A percentile compares a stretch with the other conserved stretches of the same genome.
Evolutionary conservation across 2,797 vertebrate species (phyloP).

Genomic region (Crax fasciolata): DNA sequence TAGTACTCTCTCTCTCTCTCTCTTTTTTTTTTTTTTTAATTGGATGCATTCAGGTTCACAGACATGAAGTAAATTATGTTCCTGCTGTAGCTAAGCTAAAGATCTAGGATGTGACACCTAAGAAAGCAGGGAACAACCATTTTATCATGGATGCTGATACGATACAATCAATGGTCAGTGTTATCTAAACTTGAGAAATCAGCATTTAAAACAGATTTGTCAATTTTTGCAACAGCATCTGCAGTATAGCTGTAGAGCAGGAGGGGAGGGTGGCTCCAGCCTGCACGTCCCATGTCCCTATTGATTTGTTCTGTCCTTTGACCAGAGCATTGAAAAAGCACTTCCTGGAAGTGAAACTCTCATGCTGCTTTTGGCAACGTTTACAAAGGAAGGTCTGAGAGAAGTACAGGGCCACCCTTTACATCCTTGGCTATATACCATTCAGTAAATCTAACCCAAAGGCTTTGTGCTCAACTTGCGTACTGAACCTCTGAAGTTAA

Average conservation of each 20-base stretch:
- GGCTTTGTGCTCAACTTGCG: neutral
- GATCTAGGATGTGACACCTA: neutral
- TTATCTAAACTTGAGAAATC: neutral
- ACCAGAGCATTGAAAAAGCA: neutral
- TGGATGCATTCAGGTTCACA: neutral
- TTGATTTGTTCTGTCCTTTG: neutral
- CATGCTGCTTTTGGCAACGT: neutral
- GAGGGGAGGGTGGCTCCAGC: neutral
- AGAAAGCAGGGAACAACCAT: neutral
- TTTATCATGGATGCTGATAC: neutral
- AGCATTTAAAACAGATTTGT: neutral
- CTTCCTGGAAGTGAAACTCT: neutral
- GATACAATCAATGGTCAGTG: neutral
- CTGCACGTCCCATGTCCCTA: neutral
- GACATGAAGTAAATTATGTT: neutral
- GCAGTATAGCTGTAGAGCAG: neutral
- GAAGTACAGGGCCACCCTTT: neutral
- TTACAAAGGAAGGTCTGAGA: neutral
- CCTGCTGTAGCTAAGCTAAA: neutral
- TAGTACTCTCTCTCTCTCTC: neutral
- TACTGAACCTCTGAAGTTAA: neutral
- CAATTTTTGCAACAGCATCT: neutral
- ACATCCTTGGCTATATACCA: neutral
- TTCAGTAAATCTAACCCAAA: neutral
- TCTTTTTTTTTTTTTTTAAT: neutral